Base-by-base conservation (phyloP, 2,113 vertebrate species). In the Clarias gariepinus region DNA sequence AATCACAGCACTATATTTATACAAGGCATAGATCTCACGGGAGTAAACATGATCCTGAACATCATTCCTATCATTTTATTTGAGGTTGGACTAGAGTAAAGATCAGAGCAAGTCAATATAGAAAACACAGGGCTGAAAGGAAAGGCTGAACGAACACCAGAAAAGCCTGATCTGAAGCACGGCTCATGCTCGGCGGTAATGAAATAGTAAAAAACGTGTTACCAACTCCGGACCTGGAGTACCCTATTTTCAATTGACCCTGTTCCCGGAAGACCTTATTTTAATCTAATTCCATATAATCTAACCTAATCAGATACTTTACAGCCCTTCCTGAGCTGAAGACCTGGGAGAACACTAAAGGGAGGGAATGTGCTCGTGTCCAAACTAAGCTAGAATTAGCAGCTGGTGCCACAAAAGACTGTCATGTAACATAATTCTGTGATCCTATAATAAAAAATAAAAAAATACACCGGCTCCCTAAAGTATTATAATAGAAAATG, bases 1-100 rank as follows among this genome's bases (percentile, higher is more conserved):
- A 78, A 47, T 47, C 47, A n/a, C 28, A 13, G 5, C 74, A 53
- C 47, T 19, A 53, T 55, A 78, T 78, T 55, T 78, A 25, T 53
- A 77, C 47, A 77, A 77, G 69, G 36, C 16, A 55, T 53, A 8
- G 12, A 55, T 77, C 13, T 77, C 74, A 77, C 47, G 4, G 25
- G 47, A 77, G 74, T 77, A 77, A 55, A 77, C 74, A 57, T 78
- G 74, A 78, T 28, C 25, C n/a, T 18, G 74, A 78, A 57, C 52
- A 55, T 77, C 25, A 55, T 25, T n/a, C 25, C 16, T 15, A 77
- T 55, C 53, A 52, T 78, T 78, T 25, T 55, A 16, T 57, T 78
- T 78, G 52, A 78, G 74, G 74, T 55, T 57, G 15, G 52, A 28
- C 4, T 55, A 18, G 53, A 57, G 74, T 28, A 21, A 78, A 78